These are phyloP conservation scores for Mycteria americana DNA, from an alignment of 2,797 vertebrate species.

Conservation along the genomic window DNA sequence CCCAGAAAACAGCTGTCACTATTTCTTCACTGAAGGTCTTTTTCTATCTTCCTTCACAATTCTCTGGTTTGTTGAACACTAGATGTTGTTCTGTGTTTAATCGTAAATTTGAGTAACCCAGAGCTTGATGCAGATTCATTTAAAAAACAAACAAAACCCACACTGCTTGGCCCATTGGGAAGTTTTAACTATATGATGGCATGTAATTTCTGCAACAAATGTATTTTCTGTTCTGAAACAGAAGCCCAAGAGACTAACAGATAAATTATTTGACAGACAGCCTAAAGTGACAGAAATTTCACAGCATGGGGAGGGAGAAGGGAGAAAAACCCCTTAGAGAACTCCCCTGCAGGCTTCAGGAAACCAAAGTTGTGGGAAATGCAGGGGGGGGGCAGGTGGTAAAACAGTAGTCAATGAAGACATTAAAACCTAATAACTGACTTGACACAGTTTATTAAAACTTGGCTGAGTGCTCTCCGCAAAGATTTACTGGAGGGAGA, in stretches of 20 bases:
- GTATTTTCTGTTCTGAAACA: not conserved
- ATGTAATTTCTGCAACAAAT: not conserved
- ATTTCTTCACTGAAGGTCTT: not conserved
- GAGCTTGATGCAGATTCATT: not conserved
- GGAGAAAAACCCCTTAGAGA: not conserved
- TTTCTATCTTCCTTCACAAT: not conserved
- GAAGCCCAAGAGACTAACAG: not conserved
- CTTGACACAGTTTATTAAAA: not conserved
- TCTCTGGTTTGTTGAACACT: not conserved
- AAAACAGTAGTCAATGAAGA: not conserved
- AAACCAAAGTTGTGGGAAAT: not conserved
- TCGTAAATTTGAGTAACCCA: not conserved
- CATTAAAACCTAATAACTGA: not conserved
- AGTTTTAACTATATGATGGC: not conserved
- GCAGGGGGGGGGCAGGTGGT: not conserved
- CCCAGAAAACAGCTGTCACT: not conserved
- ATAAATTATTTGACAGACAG: not conserved
- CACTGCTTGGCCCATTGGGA: not conserved
- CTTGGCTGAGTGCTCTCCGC: not conserved
- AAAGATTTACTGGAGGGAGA: not conserved
- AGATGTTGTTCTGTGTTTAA: not conserved
- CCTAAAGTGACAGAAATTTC: not conserved
- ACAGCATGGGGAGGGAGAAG: not conserved
- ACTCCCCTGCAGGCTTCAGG: not conserved
- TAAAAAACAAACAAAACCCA: not conserved